Conservation (phyloP, 2,797 vertebrate species). For the Salarias fasciatus region DNA sequence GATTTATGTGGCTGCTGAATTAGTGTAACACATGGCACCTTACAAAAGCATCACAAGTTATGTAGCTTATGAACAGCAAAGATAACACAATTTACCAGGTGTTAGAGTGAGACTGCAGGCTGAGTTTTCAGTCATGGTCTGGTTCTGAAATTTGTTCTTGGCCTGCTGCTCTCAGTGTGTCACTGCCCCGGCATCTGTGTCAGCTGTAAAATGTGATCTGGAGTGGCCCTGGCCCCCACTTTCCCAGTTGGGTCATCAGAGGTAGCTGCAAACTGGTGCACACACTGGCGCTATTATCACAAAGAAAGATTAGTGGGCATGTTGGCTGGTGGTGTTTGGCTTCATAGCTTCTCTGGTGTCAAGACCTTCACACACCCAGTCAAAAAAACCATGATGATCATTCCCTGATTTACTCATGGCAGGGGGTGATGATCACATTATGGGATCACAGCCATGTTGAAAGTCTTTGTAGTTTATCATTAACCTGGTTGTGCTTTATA, state of each 20-base stretch:
- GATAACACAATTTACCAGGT: background rate
- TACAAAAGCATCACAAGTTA: background rate
- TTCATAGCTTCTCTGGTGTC: background rate
- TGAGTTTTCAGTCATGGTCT: background rate
- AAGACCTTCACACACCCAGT: background rate
- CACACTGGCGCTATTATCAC: constrained; percentile 1
- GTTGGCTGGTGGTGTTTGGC: background rate
- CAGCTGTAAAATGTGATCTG: constrained; percentile 66
- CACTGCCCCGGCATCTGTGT: constrained; percentile 46
- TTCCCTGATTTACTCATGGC: background rate
- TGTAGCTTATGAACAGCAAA: background rate
- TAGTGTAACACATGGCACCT: background rate
- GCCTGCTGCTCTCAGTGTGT: constrained; percentile 28
- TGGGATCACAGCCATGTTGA: background rate
- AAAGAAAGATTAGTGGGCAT: constrained; percentile 4
- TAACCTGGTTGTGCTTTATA: background rate
- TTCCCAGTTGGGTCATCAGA: constrained; percentile 33
- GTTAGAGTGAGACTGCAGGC: too few species aligned
- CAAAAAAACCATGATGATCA: background rate
- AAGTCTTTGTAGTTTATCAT: background rate
- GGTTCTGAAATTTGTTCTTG: constrained; percentile 38
- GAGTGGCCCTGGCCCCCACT: constrained; percentile 23
- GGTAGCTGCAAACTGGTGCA: constrained; percentile 17
- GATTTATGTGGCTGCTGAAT: background rate
- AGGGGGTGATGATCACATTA: background rate